A percentile compares a stretch with the other conserved stretches of the same genome.
phyloP scores from a whole-genome alignment of 2,797 vertebrate species.

The Sebastes dallii region DNA sequence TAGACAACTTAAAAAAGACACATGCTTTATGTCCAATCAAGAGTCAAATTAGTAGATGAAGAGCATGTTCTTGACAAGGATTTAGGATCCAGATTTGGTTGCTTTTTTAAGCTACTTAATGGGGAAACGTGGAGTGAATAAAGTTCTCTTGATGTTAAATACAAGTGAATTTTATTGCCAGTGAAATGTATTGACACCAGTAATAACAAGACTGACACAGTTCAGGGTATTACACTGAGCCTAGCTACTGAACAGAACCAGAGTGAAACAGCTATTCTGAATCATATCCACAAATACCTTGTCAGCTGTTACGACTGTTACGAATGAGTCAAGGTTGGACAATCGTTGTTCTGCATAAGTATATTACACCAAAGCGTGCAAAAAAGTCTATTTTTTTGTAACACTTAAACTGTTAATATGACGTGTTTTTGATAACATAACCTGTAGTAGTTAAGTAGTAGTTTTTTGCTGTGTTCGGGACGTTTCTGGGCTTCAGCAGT shows the following conservation, averaged over 20 bases:
- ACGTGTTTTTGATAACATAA: neutral
- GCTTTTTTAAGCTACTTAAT: neutral
- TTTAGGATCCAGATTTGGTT: neutral
- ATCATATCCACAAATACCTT: neutral
- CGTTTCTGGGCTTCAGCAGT: no score
- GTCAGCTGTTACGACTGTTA: neutral
- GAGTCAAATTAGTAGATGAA: neutral
- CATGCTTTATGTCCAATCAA: neutral
- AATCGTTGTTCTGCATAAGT: neutral
- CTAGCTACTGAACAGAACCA: neutral
- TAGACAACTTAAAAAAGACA: neutral
- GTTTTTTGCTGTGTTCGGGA: no score
- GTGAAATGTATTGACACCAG: neutral
- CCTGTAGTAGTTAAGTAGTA: neutral
- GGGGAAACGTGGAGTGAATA: neutral
- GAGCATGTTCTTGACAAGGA: neutral
- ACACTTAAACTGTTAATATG: neutral
- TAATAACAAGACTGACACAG: neutral
- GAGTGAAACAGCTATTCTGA: neutral
- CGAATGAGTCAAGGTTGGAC: neutral
- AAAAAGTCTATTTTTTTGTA: neutral
- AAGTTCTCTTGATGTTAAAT: constrained; percentile 6
- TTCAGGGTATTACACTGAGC: neutral
- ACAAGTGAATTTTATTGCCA: neutral
- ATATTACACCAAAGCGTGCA: neutral